Evolutionary conservation across 2,113 vertebrate species (phyloP).

Genomic region (Capra hircus): DNA sequence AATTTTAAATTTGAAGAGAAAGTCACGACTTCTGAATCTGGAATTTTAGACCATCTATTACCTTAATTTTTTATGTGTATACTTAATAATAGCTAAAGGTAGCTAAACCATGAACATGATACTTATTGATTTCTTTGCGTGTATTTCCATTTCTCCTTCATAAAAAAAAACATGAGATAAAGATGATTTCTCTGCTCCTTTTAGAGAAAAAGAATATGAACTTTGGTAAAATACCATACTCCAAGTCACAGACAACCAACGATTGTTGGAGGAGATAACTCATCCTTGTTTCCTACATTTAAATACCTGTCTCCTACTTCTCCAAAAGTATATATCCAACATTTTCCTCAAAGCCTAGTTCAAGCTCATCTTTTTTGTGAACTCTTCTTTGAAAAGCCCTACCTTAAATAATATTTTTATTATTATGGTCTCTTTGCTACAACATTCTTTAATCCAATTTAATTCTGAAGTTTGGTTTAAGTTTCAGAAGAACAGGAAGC

Average conservation of each 20-base stretch:
- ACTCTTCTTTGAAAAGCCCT: neutral
- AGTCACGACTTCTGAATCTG: neutral
- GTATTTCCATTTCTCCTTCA: neutral
- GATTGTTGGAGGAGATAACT: neutral
- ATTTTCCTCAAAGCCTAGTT: neutral
- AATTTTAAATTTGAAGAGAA: neutral
- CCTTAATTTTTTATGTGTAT: neutral
- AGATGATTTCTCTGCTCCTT: neutral
- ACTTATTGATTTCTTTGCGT: neutral
- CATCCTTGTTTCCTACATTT: neutral
- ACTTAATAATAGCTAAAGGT: neutral
- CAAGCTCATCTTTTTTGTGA: neutral
- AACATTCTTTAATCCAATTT: neutral
- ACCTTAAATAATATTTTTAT: neutral
- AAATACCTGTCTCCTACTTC: neutral
- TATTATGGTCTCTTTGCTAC: neutral
- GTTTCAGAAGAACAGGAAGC: neutral
- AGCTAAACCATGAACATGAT: neutral
- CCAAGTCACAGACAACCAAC: neutral
- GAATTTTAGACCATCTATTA: neutral
- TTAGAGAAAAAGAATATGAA: neutral
- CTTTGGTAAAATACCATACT: neutral
- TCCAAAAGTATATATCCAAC: neutral
- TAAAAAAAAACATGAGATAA: neutral
- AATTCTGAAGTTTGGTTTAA: neutral